A percentile compares a stretch with the other conserved stretches of the same genome.
phyloP scores from a whole-genome alignment of 2,113 vertebrate genomes.

The Pycnonotus jocosus region DNA sequence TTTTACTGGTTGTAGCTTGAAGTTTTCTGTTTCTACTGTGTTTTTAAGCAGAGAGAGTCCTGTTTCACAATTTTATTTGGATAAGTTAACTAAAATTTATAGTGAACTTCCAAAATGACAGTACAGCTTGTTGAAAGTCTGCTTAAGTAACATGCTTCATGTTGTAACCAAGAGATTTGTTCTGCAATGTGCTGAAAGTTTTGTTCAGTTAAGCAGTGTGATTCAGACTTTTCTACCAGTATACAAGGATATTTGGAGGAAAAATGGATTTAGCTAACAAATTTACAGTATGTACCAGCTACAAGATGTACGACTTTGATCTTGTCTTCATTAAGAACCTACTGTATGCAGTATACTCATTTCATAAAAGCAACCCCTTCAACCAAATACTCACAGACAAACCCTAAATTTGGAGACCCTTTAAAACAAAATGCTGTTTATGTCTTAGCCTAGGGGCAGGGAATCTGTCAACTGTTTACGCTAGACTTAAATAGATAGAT shows the following conservation, averaged over 20 bases:
- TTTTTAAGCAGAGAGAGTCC: neutral
- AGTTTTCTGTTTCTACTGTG: neutral
- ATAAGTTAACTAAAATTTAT: neutral
- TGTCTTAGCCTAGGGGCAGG: neutral
- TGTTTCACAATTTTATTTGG: neutral
- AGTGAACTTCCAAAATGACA: neutral
- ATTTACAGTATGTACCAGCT: neutral
- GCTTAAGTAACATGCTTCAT: neutral
- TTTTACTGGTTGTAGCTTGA: neutral
- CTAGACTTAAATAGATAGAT: neutral
- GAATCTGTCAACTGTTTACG: neutral
- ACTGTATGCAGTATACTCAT: neutral
- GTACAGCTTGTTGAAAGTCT: neutral
- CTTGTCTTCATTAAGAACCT: neutral
- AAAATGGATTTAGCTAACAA: neutral
- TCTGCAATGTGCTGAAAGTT: neutral
- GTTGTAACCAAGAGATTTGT: neutral
- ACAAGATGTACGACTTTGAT: neutral
- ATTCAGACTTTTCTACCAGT: neutral
- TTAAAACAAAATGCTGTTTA: neutral
- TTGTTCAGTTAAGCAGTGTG: neutral
- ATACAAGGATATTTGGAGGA: neutral
- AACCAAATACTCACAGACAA: neutral
- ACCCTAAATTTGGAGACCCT: neutral
- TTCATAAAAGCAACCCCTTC: neutral